These are phyloP conservation scores for Knipowitschia caucasica DNA, from an alignment of 2,797 vertebrate genomes.

Conservation along the genomic window DNA sequence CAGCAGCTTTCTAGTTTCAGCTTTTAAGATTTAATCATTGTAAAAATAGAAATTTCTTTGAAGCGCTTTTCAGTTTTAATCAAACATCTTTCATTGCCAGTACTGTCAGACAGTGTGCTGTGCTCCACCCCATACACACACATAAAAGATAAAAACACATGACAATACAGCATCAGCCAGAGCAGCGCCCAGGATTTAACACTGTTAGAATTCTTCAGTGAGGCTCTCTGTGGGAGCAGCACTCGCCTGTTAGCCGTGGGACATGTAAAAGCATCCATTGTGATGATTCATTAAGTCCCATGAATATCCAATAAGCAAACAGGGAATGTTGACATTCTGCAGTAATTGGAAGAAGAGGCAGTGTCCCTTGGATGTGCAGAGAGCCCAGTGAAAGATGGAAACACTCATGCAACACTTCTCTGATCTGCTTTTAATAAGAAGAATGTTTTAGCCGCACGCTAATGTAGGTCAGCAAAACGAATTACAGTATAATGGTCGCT, in stretches of 20 bases:
- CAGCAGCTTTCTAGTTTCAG: slow-evolving; percentile 17
- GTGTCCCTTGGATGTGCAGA: slow-evolving; percentile 39
- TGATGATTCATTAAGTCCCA: slow-evolving; percentile 56
- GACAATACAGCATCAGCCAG: slow-evolving; percentile 19
- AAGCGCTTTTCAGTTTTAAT: slow-evolving; percentile 16
- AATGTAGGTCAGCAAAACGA: slow-evolving; percentile 47
- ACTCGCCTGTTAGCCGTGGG: slow-evolving; percentile 10
- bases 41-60: slow-evolving; percentile 18
- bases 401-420: slow-evolving; percentile 34
- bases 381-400: slow-evolving; percentile 48
- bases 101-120: slow-evolving; percentile 15
- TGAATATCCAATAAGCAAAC: slow-evolving; percentile 59
- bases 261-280: slow-evolving; percentile 34
- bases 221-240: slow-evolving; percentile 24
- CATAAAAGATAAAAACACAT: slow-evolving; percentile 24
- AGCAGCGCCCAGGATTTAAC: slow-evolving; percentile 24
- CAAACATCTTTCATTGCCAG: slow-evolving; percentile 21
- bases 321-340: slow-evolving; percentile 56
- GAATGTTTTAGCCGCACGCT: slow-evolving; percentile 31
- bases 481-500: slow-evolving; percentile 25
- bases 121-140: slow-evolving; percentile 13
- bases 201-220: slow-evolving; percentile 19
- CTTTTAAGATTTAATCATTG: slow-evolving; percentile 15
- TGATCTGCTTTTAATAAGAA: slow-evolving; percentile 50
- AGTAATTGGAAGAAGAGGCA: slow-evolving; percentile 60